Evolutionary conservation across 2,113 vertebrate genomes (phyloP).

Genomic region (Sprattus sprattus): DNA sequence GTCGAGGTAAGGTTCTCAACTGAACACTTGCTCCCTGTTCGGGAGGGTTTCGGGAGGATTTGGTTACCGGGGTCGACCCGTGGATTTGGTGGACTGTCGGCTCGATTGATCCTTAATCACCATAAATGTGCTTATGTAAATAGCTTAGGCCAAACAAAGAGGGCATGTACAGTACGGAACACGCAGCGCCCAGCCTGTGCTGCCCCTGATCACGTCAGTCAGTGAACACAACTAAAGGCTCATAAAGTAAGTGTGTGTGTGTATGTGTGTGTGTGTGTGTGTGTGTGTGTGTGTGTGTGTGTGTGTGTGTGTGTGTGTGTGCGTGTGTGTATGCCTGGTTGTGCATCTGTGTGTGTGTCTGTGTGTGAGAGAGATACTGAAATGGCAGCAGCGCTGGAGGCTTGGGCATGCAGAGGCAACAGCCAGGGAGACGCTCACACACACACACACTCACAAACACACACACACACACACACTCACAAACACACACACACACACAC

Average conservation of each 20-base stretch:
- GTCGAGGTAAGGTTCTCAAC: background rate
- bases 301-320: too few species aligned
- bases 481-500: too few species aligned
- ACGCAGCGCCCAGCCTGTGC: background rate
- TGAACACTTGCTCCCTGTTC: background rate
- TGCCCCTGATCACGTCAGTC: background rate
- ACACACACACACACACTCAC: background rate
- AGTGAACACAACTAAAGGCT: background rate
- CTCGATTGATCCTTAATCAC: background rate
- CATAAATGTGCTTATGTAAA: constrained; percentile 38
- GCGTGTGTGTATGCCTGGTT: too few species aligned
- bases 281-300: too few species aligned
- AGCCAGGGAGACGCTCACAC: background rate
- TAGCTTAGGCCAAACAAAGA: constrained; percentile 37
- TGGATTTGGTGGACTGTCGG: background rate
- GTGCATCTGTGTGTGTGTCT: background rate
- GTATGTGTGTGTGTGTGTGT: too few species aligned
- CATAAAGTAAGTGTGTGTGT: background rate
- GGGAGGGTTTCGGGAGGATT: background rate
- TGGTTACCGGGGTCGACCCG: background rate
- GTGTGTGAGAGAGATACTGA: background rate
- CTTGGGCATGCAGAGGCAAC: background rate
- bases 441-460: background rate
- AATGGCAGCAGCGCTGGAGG: background rate
- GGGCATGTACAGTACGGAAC: background rate